These are phyloP conservation scores for Julus scanicus DNA, from an alignment of 2,888 invertebrate genomes.

Conservation along the genomic window DNA sequence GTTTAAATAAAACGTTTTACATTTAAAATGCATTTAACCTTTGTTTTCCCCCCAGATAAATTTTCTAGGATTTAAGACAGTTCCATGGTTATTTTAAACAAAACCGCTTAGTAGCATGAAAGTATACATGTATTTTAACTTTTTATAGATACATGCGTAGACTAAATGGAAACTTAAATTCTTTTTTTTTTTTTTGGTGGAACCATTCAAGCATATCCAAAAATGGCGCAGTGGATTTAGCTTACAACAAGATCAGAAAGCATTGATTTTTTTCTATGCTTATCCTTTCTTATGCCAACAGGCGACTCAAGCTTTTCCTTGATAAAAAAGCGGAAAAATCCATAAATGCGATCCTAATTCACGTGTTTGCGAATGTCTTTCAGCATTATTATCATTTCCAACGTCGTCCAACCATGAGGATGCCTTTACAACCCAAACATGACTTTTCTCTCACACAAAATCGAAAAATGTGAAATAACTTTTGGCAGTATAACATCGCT, in stretches of 20 bases:
- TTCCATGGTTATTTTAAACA: not conserved
- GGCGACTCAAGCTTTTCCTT: not conserved
- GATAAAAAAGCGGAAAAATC: not conserved
- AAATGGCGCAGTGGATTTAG: conserved; percentile 28
- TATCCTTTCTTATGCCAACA: not conserved
- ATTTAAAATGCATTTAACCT: not conserved
- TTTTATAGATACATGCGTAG: not conserved
- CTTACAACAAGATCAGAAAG: not conserved
- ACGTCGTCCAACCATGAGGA: conserved; percentile 8
- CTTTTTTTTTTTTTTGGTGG: not conserved
- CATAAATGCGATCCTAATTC: conserved; percentile 27
- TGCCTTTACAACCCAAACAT: not conserved
- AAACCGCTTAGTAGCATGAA: not conserved
- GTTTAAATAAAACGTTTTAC: not conserved
- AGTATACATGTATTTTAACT: not conserved
- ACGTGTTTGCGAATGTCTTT: conserved; percentile 1
- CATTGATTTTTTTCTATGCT: conserved; percentile 9
- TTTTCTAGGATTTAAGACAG: not conserved
- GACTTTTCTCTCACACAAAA: not conserved
- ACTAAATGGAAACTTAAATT: not conserved
- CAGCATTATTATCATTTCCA: not conserved
- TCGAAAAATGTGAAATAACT: not conserved
- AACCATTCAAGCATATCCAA: conserved; percentile 20
- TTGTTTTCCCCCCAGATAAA: not conserved
- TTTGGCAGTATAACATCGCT: not conserved